Evolutionary conservation across 2,797 vertebrate species (phyloP), one percentile per base, ranked within the genome.

Genomic region (Agapornis canus): DNA sequence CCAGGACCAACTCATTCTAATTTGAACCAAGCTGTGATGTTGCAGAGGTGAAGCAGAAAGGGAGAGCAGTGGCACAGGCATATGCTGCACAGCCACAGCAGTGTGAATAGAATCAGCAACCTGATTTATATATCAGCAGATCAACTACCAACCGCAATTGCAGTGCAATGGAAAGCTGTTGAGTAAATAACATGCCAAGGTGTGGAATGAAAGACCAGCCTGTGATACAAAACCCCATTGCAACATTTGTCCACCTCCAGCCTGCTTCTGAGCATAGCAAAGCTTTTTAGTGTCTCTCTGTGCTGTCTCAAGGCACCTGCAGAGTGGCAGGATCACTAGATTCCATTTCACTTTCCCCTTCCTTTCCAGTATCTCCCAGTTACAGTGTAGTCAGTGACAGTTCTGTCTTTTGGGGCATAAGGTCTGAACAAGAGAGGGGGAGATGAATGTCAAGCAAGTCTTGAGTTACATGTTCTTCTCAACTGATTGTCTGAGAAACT

Each of bases 401-500:
- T 51, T 92, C 69, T 90, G 79, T 82, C 79, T 92, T 86, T 78
- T 43, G 37, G 25, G 43, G 11, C 43, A 42, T 59, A 72, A 70
- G 63, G 43, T 56, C 59, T 78, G 21, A 86, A 49, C 11, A 35
- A 70, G 37, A 79, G 23, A 80, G 48, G 51, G 45, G 76, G 63
- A 93, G 37, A 56, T 16, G 69, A 89, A 82, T 6, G 29, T 19
- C 80, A 91, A 82, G 56, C 63, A 76, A 70, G 29, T 32, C 66
- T 65, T 76, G 70, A 82, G 83, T 88, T 76, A n/a, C 39, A 37
- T 12, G 20, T 72, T 86, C n/a, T 88, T 90, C 65, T 69, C 82
- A 72, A 83, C 17, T 43, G 61, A 51, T 71, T 47, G 45, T 52
- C 89, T 92, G 81, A 87, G 94, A 81, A 95, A 92, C 35, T 65